Evolutionary conservation across 2,888 invertebrate species (phyloP), one percentile per base, ranked within the genome.

Genomic region (Prosopocoilus inquinatus): DNA sequence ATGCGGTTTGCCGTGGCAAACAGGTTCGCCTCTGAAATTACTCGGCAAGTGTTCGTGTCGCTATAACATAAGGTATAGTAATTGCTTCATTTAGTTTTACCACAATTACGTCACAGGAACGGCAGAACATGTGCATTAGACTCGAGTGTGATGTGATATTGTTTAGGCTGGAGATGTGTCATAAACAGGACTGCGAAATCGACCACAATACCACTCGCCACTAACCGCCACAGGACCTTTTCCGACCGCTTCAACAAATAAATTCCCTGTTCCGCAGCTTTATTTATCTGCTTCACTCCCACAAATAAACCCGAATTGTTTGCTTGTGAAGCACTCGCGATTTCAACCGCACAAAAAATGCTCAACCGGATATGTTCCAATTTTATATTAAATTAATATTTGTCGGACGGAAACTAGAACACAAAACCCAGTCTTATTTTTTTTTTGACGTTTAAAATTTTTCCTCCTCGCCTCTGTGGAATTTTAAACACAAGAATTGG

Each of bases 11-110:
- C 55, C 53, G 55, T 52, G 46, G 57, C 45, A 53, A 61, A 61
- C 57, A 53, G 59, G 58, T 56, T 59, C 57, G 61, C 60, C 59
- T 62, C 61, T 59, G 61, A 59, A 63, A 62, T 62, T 58, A 57
- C 61, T 62, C 56, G 53, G 58, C 60, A 62, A 66, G 65, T 66
- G 65, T 67, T 65, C 66, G 57, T 60, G 65, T 64, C 66, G 60
- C 58, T 66, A 62, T 64, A 64, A 66, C 63, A 63, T 59, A 64
- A 65, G 65, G 63, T 63, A 63, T 66, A 63, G 66, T 68, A 70
- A 70, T 70, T 71, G 70, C 70, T 72, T 71, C 70, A 71, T 72
- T 70, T 70, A 69, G 67, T 66, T 67, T 66, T 64, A 60, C 68
- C 69, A 65, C 68, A 68, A 61, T 61, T 63, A 65, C 67, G 68